Evolutionary conservation across 1,140 invertebrate genomes (phyloP).

Genomic region (Drosophila pruinosa): DNA sequence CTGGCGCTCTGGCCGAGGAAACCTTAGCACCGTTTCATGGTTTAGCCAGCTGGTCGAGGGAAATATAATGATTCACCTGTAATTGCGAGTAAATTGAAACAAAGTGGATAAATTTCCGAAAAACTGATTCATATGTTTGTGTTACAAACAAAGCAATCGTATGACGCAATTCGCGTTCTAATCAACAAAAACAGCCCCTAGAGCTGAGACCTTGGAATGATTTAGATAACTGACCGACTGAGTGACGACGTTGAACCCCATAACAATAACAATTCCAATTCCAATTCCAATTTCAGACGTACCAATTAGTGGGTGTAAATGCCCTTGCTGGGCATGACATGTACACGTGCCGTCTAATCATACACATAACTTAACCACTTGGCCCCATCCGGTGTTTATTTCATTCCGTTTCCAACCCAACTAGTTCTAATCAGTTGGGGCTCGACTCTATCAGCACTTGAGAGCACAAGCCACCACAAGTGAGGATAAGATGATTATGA

Average conservation of each 20-base stretch:
- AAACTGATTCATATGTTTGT: conserved; percentile 51
- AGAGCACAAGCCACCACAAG: background rate
- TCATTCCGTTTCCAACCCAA: conserved; percentile 2
- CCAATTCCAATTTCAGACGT: background rate
- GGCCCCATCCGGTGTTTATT: conserved; percentile 10
- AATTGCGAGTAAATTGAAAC: background rate
- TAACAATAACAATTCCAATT: too few species aligned
- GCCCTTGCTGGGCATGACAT: background rate
- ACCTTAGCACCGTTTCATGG: conserved; percentile 14
- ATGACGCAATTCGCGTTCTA: conserved; percentile 28
- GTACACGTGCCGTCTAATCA: conserved; percentile 27
- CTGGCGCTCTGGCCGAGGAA: background rate
- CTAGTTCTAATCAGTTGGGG: background rate
- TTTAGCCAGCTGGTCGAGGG: background rate
- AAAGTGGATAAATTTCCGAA: conserved; percentile 5
- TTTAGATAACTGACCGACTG: conserved; percentile 25
- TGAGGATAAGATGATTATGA: too few species aligned
- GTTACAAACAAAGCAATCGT: conserved; percentile 43
- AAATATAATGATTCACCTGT: conserved; percentile 16
- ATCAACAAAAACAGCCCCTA: conserved; percentile 4
- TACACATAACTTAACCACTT: background rate
- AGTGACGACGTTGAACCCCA: conserved; percentile 13
- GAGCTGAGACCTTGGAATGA: conserved; percentile 9
- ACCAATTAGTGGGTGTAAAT: background rate
- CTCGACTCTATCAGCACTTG: conserved; percentile 10